Percentiles rank a stretch among this genome's conserved stretches.
Conservation (phyloP, 2,888 invertebrate species). For the Asteroscopus sphinx region DNA sequence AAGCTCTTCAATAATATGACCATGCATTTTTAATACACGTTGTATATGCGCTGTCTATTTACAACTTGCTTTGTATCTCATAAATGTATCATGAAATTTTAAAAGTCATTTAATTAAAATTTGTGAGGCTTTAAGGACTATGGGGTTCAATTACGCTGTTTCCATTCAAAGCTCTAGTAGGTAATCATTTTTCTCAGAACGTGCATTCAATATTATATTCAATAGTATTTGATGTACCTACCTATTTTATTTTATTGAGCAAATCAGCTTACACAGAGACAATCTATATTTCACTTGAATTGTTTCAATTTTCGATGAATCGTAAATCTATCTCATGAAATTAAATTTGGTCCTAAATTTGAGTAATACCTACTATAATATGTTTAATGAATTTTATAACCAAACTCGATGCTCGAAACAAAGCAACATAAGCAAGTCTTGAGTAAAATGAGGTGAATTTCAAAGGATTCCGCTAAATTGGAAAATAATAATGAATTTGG, state of each 20-base stretch:
- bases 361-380: constrained; percentile 5
- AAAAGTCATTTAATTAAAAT: no score
- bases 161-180: no score
- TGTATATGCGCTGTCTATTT: no score
- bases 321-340: constrained; percentile 7
- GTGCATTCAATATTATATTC: neutral
- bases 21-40: no score
- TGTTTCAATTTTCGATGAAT: neutral
- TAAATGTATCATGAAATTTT: no score
- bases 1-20: no score
- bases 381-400: constrained; percentile 9
- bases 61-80: no score
- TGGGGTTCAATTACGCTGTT: no score
- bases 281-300: neutral
- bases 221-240: neutral
- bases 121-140: no score
- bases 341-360: constrained; percentile 12
- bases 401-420: constrained; percentile 12
- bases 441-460: constrained; percentile 39
- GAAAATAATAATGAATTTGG: constrained; percentile 31
- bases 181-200: no score
- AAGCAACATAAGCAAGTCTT: constrained; percentile 20
- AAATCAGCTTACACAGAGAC: neutral
- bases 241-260: no score
- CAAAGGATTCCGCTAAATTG: constrained; percentile 43